Evolutionary conservation across 2,888 invertebrate genomes (phyloP), one percentile per base, ranked within the genome.

Genomic region (Perdita meconis): DNA sequence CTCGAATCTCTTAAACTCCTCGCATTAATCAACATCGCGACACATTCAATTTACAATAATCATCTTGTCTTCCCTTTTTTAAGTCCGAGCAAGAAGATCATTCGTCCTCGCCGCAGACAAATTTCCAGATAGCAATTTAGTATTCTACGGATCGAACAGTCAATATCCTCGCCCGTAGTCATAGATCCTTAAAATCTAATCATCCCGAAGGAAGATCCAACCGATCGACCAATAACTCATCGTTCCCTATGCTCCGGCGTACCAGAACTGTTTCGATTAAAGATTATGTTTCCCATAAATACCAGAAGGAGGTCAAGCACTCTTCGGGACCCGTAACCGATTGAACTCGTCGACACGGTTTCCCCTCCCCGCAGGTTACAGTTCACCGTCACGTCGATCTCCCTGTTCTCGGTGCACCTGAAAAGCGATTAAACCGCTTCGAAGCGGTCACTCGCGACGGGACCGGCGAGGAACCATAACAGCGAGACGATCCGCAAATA

Each of bases 401-500:
- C 30, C 30, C 30, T 30, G n/a, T n/a, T n/a, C n/a, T n/a, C n/a
- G n/a, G n/a, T n/a, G 6, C 30, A 4, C 6, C 6, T 30, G 30
- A 30, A 30, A 30, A 30, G 30, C 30, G 2, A 30, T 30, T 6
- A 30, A 30, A 30, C 30, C 22, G 47, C 61, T 16, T 16, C 16
- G 36, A 8, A 40, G n/a, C n/a, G 2, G 53, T 36, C 19, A 24
- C 50, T 1, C 24, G n/a, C 30, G 19, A 13, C 12, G 19, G 36
- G 24, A 44, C n/a, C n/a, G 44, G 24, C 12, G 10, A 40, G 16
- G 6, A 60, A 59, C 59, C 42, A 30, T 72, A 59, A 57, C 51
- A 59, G 30, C 71, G 60, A 72, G 71, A 72, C 71, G 65, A 75
- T 64, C 47, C 47, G 75, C 75, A 75, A 78, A 78, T 69, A 76